A percentile compares a stretch with the other conserved stretches of the same genome.
These are phyloP conservation scores for Latrodectus elegans DNA, from an alignment of 2,888 invertebrate species.

Conservation along the genomic window DNA sequence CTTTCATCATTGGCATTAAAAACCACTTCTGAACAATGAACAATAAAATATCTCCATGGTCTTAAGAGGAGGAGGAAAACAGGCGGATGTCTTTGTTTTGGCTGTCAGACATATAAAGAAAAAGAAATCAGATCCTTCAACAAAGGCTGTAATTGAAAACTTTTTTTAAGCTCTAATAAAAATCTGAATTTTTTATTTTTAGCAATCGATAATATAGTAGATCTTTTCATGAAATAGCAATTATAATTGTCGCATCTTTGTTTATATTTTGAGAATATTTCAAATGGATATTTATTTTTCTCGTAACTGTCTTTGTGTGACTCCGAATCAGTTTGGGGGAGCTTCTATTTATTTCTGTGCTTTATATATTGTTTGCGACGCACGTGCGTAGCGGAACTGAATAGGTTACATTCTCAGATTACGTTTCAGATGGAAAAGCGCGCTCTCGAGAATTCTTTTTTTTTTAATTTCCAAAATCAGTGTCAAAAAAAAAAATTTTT, in stretches of 20 bases:
- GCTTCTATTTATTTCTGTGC: neutral
- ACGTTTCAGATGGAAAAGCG: too few relatives aligned
- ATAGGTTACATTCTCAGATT: too few relatives aligned
- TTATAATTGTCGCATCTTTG: neutral
- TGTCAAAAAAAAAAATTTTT: too few relatives aligned
- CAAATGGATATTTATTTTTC: neutral
- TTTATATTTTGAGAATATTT: neutral
- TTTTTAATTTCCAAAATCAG: too few relatives aligned
- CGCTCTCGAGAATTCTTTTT: too few relatives aligned
- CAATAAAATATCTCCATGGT: constrained; percentile 50
- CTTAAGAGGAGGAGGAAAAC: constrained; percentile 4
- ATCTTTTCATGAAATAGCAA: neutral
- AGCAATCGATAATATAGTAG: neutral
- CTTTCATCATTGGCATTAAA: constrained; percentile 10
- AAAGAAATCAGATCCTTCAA: constrained; percentile 6
- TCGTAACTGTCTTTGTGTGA: neutral
- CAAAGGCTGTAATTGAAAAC: constrained; percentile 64
- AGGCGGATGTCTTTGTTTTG: neutral
- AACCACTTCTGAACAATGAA: constrained; percentile 48
- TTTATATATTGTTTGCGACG: neutral
- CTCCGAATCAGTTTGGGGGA: neutral
- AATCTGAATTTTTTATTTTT: neutral
- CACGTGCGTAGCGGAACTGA: neutral
- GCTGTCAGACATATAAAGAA: neutral
- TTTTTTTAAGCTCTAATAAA: neutral